phyloP scores from a whole-genome alignment of 2,888 invertebrate genomes.

The Melikaiella ostensackeni region DNA sequence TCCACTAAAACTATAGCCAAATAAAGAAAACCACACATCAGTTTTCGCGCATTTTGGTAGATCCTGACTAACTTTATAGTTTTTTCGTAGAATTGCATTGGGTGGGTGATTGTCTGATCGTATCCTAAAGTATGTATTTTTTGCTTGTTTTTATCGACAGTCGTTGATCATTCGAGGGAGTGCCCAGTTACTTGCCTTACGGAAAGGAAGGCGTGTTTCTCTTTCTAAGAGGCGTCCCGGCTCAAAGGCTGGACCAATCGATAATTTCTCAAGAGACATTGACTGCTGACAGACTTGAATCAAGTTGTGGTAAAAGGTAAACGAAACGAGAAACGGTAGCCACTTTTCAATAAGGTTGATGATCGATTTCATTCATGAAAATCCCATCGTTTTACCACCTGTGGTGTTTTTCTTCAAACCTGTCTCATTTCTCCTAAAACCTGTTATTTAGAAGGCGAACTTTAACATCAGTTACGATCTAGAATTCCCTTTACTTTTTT shows the following conservation, averaged over 20 bases:
- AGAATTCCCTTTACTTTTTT: not conserved
- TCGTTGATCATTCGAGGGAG: slow-evolving; percentile 48
- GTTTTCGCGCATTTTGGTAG: not conserved
- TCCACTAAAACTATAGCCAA: too few species aligned
- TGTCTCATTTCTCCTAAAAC: not conserved
- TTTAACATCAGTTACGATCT: not conserved
- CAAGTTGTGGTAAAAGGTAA: slow-evolving; percentile 30
- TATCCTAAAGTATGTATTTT: not conserved
- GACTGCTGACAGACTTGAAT: slow-evolving; percentile 48
- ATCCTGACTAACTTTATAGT: not conserved
- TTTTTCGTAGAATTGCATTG: not conserved
- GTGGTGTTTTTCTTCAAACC: slow-evolving; percentile 20
- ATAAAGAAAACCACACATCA: too few species aligned
- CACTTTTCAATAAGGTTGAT: slow-evolving; percentile 19
- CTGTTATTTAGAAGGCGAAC: not conserved
- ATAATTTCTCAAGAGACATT: slow-evolving; percentile 69
- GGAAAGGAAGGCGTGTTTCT: slow-evolving; percentile 69
- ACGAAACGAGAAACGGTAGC: slow-evolving; percentile 34
- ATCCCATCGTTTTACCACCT: slow-evolving; percentile 25
- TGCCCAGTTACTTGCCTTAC: slow-evolving; percentile 56
- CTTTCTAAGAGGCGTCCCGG: slow-evolving; percentile 63
- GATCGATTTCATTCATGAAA: slow-evolving; percentile 24
- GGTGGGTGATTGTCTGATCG: not conserved
- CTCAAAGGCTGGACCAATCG: slow-evolving; percentile 64
- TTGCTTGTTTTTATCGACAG: slow-evolving; percentile 4